Conservation (phyloP, 2,113 vertebrate genomes). For the Lamprotornis superbus region DNA sequence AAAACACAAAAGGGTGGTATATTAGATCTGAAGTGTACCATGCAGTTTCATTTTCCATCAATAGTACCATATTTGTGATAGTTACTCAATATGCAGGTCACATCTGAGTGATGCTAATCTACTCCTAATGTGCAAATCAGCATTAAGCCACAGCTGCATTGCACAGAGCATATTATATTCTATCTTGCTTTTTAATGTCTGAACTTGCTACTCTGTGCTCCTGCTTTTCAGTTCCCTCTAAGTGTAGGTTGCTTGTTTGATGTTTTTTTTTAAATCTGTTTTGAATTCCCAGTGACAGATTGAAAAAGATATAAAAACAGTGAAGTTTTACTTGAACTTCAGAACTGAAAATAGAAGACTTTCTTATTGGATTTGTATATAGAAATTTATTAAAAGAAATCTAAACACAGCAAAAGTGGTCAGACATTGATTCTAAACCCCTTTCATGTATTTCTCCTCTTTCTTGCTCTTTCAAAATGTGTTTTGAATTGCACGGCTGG, state of each 20-base stretch:
- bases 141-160: conserved; percentile 36
- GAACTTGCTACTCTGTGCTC: background rate
- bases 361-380: background rate
- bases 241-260: background rate
- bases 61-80: background rate
- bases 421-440: background rate
- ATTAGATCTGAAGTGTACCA: background rate
- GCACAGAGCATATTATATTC: background rate
- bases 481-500: background rate
- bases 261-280: background rate
- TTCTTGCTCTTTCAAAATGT: background rate
- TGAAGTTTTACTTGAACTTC: background rate
- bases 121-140: conserved; percentile 22
- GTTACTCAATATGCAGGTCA: conserved; percentile 10
- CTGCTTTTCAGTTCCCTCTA: background rate
- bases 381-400: background rate
- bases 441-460: background rate
- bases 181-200: background rate
- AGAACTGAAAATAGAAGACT: background rate
- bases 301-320: background rate
- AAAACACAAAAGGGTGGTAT: background rate
- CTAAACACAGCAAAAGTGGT: background rate
- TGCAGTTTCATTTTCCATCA: conserved; percentile 16
- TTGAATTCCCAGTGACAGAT: background rate
- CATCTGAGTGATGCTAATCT: conserved; percentile 25